Base-by-base conservation (phyloP, 2,888 invertebrate genomes). In the Belgica antarctica region DNA sequence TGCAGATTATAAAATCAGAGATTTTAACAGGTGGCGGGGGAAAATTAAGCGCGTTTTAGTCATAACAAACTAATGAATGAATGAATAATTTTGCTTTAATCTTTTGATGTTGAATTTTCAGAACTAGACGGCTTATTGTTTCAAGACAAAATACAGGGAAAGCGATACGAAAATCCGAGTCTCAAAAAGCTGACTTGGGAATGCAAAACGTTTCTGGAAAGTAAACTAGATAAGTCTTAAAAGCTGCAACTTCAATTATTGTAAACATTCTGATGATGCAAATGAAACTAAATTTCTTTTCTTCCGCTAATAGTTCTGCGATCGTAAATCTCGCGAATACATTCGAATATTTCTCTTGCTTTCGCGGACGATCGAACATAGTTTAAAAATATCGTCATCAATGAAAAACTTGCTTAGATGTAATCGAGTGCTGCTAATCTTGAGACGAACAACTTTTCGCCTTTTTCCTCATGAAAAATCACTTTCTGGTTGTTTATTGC, bases 401-500 rank as follows among this genome's bases (percentile, higher is more conserved):
- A 19, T 17, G 17, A 19, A 5, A n/a, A 52, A 52, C 17, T 22
- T 22, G 52, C 41, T 41, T 10, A 5, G 12, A 15, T 41, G 41
- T n/a, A 41, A 41, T 41, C 41, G 41, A 41, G 41, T 41, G 41
- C 22, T 17, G 52, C 22, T 19, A 52, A 52, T 52, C 52, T 52
- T 4, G 8, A 52, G 22, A 52, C 12, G 8, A 10, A 22, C 17
- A 52, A 52, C 2, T 17, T 52, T 52, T 52, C n/a, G 41, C 41
- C 34, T 31, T 31, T 31, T 31, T 31, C 7, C 12, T 52, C 52
- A 52, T 52, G 52, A 52, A 52, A 19, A 22, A 52, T 52, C 52
- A 52, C 52, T 52, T 31, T 52, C 22, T 22, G 22, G 52, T 52
- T 52, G 52, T 52, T 52, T 52, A 52, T 52, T 4, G 52, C 52